phyloP scores from a whole-genome alignment of 2,888 invertebrate genomes.

The Eupelmus urozonus region DNA sequence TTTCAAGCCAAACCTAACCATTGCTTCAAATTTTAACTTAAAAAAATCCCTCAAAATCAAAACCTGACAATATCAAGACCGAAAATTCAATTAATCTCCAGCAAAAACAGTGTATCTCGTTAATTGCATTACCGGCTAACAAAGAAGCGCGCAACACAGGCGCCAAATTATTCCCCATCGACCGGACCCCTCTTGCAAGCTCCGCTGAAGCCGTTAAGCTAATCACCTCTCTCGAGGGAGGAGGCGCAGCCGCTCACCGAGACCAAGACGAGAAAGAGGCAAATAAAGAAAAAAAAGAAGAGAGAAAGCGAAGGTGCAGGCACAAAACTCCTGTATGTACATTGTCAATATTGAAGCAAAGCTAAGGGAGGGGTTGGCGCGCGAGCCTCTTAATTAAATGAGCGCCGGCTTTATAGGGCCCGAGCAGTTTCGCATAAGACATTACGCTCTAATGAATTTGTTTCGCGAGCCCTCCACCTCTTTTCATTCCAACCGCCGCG shows the following conservation, averaged over 20 bases:
- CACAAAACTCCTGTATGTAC: constrained; percentile 9
- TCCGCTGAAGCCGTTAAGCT: constrained; percentile 23
- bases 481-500: not conserved
- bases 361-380: not conserved
- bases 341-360: constrained; percentile 30
- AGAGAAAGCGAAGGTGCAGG: not conserved
- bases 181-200: not conserved
- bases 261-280: not conserved
- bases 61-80: too few relatives aligned
- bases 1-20: too few relatives aligned
- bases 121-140: too few relatives aligned
- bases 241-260: too few relatives aligned
- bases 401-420: constrained; percentile 42
- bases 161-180: not conserved
- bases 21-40: too few relatives aligned
- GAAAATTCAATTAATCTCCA: too few relatives aligned
- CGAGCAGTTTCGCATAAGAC: constrained; percentile 33
- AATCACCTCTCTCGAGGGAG: constrained; percentile 2
- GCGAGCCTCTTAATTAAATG: constrained; percentile 55
- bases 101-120: too few relatives aligned
- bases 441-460: constrained; percentile 59
- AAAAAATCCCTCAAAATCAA: too few relatives aligned
- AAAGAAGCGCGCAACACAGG: too few relatives aligned
- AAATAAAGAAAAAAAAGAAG: constrained; percentile 7
- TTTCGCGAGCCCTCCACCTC: constrained; percentile 20